Evolutionary conservation across 2,888 invertebrate species (phyloP), one percentile per base, ranked within the genome.

Genomic region (Crossocerus cetratus): DNA sequence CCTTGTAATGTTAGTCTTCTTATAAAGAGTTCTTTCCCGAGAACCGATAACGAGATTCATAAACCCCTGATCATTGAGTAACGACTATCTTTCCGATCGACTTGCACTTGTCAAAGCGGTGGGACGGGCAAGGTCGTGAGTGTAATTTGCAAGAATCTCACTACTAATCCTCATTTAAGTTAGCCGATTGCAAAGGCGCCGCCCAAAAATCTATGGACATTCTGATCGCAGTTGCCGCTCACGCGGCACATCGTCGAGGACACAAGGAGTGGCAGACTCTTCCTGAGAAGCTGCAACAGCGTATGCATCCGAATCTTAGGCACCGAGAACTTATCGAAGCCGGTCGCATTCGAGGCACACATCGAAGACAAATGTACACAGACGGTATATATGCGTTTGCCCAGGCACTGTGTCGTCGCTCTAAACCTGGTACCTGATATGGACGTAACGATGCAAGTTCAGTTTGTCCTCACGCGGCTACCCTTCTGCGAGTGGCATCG

Each of bases 401-500:
- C 96, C 0, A 92, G 93, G 0, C 91, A 92, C 14, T 94, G 94
- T 80, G 95, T 95, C 0, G 90, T 92, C 20, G 93, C 93, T 21
- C 91, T 95, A 80, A 90, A 91, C 3, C 90, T 96, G 71, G 91
- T 92, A 77, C 91, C 93, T 2, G 94, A 95, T 73, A 93, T 92
- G 0, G 93, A 93, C 72, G 91, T 95, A 64, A 90, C 93, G 61
- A 94, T 94, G 72, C 94, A 95, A 87, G 94, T 96, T 66, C 96
- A 96, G 86, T 96, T 96, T 87, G 95, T 96, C 85, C 88, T 96
- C 75, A 96, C 96, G 88, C 92, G 96, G 55, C 91, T 96, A 74
- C 94, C 95, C 0, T 94, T 96, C 82, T 96, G 96, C 89, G 96
- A 96, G 87, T 96, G 96, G 95, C 96, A 96, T 86, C 93, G 94